Percentiles rank a stretch among this genome's conserved stretches.
Evolutionary conservation across 1,140 invertebrate genomes (phyloP).

Genomic region (Dinoponera quadriceps): DNA sequence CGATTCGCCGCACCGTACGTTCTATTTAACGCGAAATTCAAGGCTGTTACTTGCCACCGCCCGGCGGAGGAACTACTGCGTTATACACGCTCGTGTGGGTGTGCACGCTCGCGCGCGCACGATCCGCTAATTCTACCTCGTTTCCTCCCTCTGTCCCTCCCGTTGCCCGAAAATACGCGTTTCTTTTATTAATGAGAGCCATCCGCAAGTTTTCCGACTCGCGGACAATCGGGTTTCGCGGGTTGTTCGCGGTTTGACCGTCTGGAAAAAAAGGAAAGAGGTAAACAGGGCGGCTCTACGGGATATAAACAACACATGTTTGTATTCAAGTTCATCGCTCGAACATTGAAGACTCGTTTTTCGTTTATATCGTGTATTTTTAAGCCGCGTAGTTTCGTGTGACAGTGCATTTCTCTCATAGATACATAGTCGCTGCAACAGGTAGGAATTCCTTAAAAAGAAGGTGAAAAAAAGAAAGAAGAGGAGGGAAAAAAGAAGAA

Average conservation of each 20-base stretch:
- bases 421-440: slow-evolving; percentile 12
- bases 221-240: too few species aligned
- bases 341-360: not conserved
- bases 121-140: slow-evolving; percentile 26
- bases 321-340: not conserved
- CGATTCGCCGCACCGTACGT: slow-evolving; percentile 17
- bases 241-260: not conserved
- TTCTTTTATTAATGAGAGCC: not conserved
- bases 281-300: not conserved
- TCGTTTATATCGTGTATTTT: not conserved
- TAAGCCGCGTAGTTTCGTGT: not conserved
- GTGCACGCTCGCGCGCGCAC: not conserved
- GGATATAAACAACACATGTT: slow-evolving; percentile 3
- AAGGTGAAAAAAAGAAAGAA: not conserved
- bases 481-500: too few species aligned
- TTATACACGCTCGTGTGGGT: not conserved
- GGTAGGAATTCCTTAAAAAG: slow-evolving; percentile 18
- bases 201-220: not conserved
- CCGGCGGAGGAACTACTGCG: slow-evolving; percentile 19
- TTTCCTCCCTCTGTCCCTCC: too few species aligned
- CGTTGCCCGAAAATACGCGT: not conserved
- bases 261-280: not conserved
- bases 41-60: slow-evolving; percentile 26
- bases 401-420: not conserved
- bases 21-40: slow-evolving; percentile 53